Evolutionary conservation across 2,888 invertebrate genomes (phyloP).

Genomic region (Hypomecis punctinalis): DNA sequence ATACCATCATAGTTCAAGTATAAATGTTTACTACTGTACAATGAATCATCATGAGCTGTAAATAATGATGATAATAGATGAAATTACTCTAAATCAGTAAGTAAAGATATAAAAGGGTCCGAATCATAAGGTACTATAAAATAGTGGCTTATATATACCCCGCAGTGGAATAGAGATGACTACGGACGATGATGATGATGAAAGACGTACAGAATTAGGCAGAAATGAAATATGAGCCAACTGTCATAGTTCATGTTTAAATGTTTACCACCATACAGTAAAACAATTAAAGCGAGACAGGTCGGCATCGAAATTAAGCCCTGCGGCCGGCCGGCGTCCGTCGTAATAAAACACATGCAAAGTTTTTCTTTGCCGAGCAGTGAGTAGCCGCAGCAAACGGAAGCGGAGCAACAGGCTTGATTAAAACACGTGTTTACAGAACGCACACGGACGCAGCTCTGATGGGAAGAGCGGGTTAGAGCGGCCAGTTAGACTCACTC

Average conservation of each 20-base stretch:
- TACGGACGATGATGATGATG: too few relatives aligned
- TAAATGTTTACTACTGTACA: too few relatives aligned
- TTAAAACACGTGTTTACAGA: conserved; percentile 84
- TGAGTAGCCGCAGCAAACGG: conserved; percentile 77
- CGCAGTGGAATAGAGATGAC: too few relatives aligned
- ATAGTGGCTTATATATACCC: too few relatives aligned
- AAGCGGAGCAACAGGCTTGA: conserved; percentile 83
- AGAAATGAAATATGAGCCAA: conserved; percentile 8
- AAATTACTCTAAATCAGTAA: too few relatives aligned
- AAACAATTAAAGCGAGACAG: conserved; percentile 74
- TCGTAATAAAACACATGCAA: conserved; percentile 85
- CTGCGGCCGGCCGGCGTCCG: conserved; percentile 73
- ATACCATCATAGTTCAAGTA: too few relatives aligned
- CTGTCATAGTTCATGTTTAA: conserved; percentile 39
- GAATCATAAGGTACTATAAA: too few relatives aligned
- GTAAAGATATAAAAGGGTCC: not conserved
- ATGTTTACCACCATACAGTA: conserved; percentile 64
- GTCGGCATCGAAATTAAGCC: conserved; percentile 80
- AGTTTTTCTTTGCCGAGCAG: conserved; percentile 82
- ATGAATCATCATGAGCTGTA: too few relatives aligned
- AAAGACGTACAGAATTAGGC: not conserved
- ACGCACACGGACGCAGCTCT: conserved; percentile 78
- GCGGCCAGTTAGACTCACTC: conserved; percentile 24
- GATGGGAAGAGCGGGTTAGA: conserved; percentile 32
- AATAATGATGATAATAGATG: too few relatives aligned